Evolutionary conservation across 2,113 vertebrate species (phyloP).

Genomic region (Coturnix japonica): DNA sequence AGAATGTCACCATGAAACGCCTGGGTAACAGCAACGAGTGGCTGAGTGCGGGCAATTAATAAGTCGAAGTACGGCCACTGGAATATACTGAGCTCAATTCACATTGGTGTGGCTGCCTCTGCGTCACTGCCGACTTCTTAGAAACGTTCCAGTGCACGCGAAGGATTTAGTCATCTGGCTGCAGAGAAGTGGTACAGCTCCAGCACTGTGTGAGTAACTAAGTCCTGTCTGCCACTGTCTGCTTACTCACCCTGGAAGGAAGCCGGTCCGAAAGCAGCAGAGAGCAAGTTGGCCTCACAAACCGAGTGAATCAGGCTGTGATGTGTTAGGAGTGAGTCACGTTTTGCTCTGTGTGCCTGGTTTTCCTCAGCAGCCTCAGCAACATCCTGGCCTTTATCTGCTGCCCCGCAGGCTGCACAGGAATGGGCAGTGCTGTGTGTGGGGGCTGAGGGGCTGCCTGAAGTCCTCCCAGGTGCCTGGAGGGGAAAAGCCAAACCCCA

Average conservation of each 20-base stretch:
- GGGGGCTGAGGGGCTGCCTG: background rate
- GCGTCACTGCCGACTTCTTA: background rate
- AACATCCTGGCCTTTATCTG: background rate
- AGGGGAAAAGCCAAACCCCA: accelerated
- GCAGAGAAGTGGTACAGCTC: background rate
- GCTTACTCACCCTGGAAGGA: conserved; percentile 50
- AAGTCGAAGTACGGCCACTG: background rate
- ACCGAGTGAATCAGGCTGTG: background rate
- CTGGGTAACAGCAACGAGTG: background rate
- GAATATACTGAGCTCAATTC: background rate
- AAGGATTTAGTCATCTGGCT: conserved; percentile 17
- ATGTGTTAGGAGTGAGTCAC: conserved; percentile 45
- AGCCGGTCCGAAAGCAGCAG: background rate
- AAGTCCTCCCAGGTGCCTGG: background rate
- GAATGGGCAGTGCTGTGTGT: background rate
- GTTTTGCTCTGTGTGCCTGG: background rate
- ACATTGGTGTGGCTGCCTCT: background rate
- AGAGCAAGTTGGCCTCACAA: background rate
- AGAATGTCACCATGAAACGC: background rate
- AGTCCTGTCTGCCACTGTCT: conserved; percentile 29
- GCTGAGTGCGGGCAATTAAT: background rate
- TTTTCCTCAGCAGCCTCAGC: background rate
- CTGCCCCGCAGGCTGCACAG: background rate
- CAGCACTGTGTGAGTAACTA: conserved; percentile 16
- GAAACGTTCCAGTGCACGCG: background rate